A percentile compares a stretch with the other conserved stretches of the same genome.
These are phyloP conservation scores for Bubo blakistoni DNA, from an alignment of 2,113 vertebrate genomes.

Conservation along the genomic window DNA sequence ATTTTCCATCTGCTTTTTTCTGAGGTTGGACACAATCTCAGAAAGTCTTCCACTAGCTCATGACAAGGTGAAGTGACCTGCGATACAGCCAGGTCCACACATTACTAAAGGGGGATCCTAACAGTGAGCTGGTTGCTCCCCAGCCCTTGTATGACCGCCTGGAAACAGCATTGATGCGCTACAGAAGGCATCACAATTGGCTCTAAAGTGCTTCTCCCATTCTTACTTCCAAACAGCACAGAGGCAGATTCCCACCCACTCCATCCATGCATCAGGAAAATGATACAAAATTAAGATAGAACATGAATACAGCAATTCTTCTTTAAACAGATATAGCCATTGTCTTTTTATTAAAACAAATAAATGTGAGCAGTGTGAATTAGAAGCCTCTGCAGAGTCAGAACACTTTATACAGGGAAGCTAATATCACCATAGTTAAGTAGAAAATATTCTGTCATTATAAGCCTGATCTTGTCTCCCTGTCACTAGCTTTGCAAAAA, in stretches of 20 bases:
- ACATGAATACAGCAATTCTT: background rate
- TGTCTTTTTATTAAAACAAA: background rate
- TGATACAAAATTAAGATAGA: background rate
- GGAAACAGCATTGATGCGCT: background rate
- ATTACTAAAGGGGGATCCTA: background rate
- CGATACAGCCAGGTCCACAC: background rate
- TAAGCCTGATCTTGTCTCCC: background rate
- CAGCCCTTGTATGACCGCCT: background rate
- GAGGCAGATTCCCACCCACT: background rate
- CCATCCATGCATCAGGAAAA: background rate
- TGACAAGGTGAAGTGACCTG: background rate
- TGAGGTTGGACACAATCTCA: background rate
- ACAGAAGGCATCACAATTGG: background rate
- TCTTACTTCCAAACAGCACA: accelerated
- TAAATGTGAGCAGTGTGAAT: background rate
- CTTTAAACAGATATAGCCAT: background rate
- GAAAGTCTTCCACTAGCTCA: background rate
- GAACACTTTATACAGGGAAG: background rate
- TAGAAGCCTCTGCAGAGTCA: background rate
- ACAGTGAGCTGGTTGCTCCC: background rate
- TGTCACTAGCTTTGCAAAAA: background rate
- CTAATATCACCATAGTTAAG: background rate
- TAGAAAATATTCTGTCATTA: background rate
- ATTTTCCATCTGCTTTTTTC: background rate
- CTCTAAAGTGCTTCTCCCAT: background rate